Evolutionary conservation across 2,113 vertebrate species (phyloP).

Genomic region (Indicator maculatus): DNA sequence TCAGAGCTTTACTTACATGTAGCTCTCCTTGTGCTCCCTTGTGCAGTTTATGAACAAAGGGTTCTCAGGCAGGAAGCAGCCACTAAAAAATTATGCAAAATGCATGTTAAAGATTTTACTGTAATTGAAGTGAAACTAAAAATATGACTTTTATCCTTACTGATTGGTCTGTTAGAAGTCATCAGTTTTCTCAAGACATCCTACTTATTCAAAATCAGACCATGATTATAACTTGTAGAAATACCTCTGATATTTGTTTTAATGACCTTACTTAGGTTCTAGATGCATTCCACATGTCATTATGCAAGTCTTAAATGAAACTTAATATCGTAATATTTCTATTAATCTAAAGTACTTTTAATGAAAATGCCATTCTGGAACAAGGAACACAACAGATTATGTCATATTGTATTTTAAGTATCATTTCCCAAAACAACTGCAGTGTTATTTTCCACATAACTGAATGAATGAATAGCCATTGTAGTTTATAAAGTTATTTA

Average conservation of each 20-base stretch:
- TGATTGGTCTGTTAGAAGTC: background rate
- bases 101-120: background rate
- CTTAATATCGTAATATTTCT: background rate
- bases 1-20: slow-evolving; percentile 54
- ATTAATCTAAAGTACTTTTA: background rate
- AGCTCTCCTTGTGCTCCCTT: background rate
- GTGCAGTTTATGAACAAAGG: slow-evolving; percentile 79
- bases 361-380: background rate
- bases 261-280: background rate
- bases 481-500: background rate
- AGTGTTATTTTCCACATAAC: background rate
- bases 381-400: background rate
- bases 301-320: background rate
- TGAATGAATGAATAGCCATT: background rate
- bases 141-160: background rate
- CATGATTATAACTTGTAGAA: background rate
- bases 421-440: background rate
- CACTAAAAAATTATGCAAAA: slow-evolving; percentile 55
- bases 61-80: slow-evolving; percentile 77
- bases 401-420: background rate
- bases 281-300: background rate
- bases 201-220: background rate
- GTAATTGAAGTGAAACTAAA: background rate
- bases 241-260: background rate
- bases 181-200: background rate